These are phyloP conservation scores for Thrips palmi DNA, from an alignment of 1,140 invertebrate genomes.

Conservation along the genomic window DNA sequence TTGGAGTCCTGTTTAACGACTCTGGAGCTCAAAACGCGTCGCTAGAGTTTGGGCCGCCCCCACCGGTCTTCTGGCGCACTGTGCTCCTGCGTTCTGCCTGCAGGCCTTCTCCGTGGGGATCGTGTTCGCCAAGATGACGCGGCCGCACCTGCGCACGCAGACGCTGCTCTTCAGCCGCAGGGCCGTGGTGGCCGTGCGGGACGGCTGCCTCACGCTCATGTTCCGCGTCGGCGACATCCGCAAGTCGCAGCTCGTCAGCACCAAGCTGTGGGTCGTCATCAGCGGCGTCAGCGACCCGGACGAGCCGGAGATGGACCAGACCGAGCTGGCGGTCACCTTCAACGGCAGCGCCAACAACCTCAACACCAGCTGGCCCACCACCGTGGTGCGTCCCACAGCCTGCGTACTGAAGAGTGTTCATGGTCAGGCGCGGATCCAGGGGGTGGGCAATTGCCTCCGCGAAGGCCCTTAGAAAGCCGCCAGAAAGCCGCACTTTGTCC, in stretches of 20 bases:
- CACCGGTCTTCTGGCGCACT: no score
- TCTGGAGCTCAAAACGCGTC: no score
- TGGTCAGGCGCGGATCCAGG: no score
- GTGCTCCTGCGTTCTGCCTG: no score
- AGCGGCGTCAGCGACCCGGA: constrained; percentile 21
- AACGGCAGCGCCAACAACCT: constrained; percentile 17
- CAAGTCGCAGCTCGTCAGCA: constrained; percentile 33
- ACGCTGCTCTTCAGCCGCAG: constrained; percentile 42
- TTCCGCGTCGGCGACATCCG: constrained; percentile 39
- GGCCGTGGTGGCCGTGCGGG: constrained; percentile 20
- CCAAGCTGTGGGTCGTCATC: constrained; percentile 36
- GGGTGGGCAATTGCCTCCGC: no score
- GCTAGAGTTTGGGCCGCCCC: no score
- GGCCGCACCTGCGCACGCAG: constrained; percentile 45
- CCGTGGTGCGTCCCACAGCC: no score
- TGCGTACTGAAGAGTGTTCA: neutral
- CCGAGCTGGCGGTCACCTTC: no score
- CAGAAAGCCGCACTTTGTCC: no score
- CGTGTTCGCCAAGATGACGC: constrained; percentile 43
- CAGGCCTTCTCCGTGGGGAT: constrained; percentile 36
- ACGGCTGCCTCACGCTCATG: constrained; percentile 35
- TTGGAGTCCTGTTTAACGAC: constrained; percentile 40
- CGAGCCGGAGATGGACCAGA: constrained; percentile 17
- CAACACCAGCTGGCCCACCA: constrained; percentile 13
- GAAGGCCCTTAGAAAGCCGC: no score